Conservation (phyloP, 2,888 invertebrate species). For the Agapostemon virescens region DNA sequence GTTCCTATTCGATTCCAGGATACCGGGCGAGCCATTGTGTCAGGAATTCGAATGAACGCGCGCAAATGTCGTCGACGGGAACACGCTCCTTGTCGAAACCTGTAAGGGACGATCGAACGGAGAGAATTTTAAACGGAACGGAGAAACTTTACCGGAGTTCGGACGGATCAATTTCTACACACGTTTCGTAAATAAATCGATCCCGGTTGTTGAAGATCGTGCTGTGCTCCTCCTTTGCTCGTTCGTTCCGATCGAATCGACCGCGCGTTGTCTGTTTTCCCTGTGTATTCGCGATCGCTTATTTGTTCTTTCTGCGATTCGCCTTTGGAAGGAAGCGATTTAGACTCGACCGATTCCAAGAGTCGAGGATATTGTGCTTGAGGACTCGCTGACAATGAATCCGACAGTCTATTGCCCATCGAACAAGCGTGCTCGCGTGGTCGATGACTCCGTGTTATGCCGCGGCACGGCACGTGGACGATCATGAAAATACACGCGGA, state of each 20-base stretch:
- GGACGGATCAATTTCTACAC: neutral
- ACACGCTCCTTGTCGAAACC: neutral
- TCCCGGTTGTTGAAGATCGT: neutral
- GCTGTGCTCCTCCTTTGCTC: neutral
- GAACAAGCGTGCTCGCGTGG: no score
- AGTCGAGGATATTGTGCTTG: no score
- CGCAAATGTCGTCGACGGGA: neutral
- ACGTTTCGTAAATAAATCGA: neutral
- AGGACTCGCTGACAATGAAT: no score
- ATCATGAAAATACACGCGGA: no score
- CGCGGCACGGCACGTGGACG: no score
- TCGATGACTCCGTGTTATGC: no score
- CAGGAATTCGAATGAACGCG: slow-evolving; percentile 17
- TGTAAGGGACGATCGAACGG: neutral
- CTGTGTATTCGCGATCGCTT: no score
- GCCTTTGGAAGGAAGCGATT: no score
- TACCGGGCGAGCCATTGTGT: neutral
- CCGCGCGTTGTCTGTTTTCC: no score
- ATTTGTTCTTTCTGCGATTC: no score
- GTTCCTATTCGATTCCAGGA: slow-evolving; percentile 11
- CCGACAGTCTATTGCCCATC: no score
- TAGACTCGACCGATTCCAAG: no score
- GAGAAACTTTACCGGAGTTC: neutral
- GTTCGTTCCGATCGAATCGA: neutral
- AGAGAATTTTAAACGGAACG: slow-evolving; percentile 3